Evolutionary conservation across 2,888 invertebrate genomes (phyloP), one percentile per base, ranked within the genome.

Genomic region (Chirona hameri): DNA sequence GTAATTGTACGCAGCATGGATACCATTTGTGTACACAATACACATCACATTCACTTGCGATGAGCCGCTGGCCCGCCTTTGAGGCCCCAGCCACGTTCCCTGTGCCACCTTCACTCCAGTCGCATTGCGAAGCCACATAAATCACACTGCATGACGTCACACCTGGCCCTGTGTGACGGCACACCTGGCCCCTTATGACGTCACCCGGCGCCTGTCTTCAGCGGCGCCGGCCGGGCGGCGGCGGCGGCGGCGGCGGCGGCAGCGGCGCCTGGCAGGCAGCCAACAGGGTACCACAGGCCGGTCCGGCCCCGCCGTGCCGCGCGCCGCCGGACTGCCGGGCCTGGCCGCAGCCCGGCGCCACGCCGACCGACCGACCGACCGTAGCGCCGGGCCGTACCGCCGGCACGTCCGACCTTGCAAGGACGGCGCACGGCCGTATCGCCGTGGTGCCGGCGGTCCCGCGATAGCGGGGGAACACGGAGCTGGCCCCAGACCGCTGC

Each of bases 351-450:
- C 60, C 60, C n/a, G 27, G n/a, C 65, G 27, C 60, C 60, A n/a
- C 27, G 65, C 65, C 65, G 65, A 10, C 27, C n/a, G n/a, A 10
- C 27, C n/a, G n/a, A 4, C 10, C 65, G 12, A 7, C 27, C n/a
- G 65, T n/a, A 24, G 65, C 27, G 52, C 5, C 65, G 65, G 65
- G 65, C n/a, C 65, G 27, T n/a, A 65, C 65, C n/a, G 9, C 60
- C 60, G 60, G 60, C 65, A 65, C 65, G 65, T 65, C n/a, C 65
- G 65, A 65, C 65, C 65, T n/a, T 65, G 65, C 65, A 65, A 65
- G 65, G 65, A n/a, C 65, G 60, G 60, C 4, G 21, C 65, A n/a
- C 65, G n/a, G 65, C 65, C 5, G 15, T 52, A 52, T 52, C 52
- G 12, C 7, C 52, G 52, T 9, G 52, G n/a, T 65, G 65, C 27